phyloP scores from a whole-genome alignment of 92 coral and sea anemone species.

The Epizoanthus ramosus region DNA sequence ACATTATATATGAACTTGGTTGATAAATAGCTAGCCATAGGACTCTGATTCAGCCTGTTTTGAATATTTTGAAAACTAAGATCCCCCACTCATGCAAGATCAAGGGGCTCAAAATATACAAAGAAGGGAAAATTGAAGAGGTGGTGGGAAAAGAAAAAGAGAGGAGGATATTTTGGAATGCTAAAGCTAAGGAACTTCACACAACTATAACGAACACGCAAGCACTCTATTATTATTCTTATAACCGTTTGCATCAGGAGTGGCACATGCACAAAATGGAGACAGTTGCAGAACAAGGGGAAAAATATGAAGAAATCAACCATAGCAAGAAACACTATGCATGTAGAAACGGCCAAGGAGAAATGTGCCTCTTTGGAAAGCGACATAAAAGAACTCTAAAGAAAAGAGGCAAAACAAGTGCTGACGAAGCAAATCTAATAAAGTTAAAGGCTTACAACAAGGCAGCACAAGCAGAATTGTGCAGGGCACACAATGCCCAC shows the following conservation, averaged over 20 bases:
- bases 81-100: slow-evolving; percentile 20
- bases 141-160: slow-evolving; percentile 13
- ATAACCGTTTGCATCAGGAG: slow-evolving; percentile 6
- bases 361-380: neutral
- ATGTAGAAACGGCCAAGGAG: neutral
- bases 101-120: slow-evolving; percentile 8
- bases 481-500: neutral
- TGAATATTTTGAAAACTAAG: neutral
- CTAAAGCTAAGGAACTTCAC: neutral
- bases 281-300: neutral
- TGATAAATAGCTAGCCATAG: too few relatives aligned
- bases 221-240: neutral
- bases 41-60: too few relatives aligned
- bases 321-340: neutral
- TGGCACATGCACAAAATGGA: neutral
- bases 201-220: neutral
- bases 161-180: slow-evolving; percentile 8
- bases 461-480: neutral
- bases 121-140: slow-evolving; percentile 9
- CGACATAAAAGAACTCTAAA: neutral
- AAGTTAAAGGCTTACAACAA: neutral
- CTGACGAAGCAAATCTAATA: neutral
- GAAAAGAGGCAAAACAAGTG: neutral
- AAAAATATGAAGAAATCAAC: slow-evolving; percentile 1
- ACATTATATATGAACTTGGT: too few relatives aligned